Conservation (phyloP, 2,797 vertebrate species). For the Neosalanx taihuensis region DNA sequence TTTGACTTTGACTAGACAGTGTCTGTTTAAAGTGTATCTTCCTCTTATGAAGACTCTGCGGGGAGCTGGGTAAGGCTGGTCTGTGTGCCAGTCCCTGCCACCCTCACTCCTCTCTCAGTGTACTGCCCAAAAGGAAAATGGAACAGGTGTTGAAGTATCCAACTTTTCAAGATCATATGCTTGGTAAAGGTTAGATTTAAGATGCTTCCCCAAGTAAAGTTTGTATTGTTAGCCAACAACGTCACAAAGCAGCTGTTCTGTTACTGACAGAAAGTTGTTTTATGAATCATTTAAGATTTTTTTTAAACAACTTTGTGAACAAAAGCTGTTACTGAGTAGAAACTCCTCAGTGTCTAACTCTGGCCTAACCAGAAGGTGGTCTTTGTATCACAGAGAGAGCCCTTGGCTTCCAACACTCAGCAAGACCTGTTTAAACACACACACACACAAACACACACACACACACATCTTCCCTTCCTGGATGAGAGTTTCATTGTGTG, state of each 20-base stretch:
- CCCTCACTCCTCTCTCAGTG: not conserved
- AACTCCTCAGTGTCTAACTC: not conserved
- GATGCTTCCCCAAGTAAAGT: not conserved
- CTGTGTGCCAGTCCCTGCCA: not conserved
- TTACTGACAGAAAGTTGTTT: not conserved
- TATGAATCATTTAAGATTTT: not conserved
- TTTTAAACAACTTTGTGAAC: not conserved
- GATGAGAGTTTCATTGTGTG: conserved; percentile 4
- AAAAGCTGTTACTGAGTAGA: not conserved
- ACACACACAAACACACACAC: not conserved
- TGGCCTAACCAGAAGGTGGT: not conserved
- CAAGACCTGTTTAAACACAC: not conserved
- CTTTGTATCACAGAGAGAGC: conserved; percentile 5
- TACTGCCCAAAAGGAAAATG: not conserved
- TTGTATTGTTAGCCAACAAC: not conserved
- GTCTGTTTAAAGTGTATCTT: not conserved
- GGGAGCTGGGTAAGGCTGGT: not conserved
- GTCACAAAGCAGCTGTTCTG: not conserved
- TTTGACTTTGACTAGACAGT: not conserved
- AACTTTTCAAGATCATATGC: not conserved
- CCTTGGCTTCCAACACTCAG: conserved; percentile 7
- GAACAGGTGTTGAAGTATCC: not conserved
- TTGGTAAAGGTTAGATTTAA: not conserved
- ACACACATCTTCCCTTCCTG: not conserved
- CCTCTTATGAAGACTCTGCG: not conserved